Evolutionary conservation across 2,797 vertebrate species (phyloP).

Genomic region (Acanthis flammea): DNA sequence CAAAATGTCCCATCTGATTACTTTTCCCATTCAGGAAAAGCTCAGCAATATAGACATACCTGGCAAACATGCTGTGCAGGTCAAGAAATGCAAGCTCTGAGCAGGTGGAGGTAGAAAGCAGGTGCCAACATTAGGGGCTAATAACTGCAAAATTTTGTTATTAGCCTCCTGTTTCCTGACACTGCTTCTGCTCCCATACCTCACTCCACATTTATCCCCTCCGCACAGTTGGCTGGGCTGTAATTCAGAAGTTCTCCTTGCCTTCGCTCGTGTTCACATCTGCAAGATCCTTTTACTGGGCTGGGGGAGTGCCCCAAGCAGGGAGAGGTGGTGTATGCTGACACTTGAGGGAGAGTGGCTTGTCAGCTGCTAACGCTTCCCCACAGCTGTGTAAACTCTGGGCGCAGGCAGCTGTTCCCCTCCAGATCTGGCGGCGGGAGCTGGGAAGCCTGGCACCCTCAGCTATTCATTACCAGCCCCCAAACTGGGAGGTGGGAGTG

Average conservation of each 20-base stretch:
- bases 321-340: not conserved
- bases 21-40: not conserved
- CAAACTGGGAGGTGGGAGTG: fast-evolving
- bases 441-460: conserved; percentile 34
- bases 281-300: not conserved
- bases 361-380: conserved; percentile 57
- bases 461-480: not conserved
- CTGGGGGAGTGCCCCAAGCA: not conserved
- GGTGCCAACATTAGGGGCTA: not conserved
- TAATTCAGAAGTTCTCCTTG: not conserved
- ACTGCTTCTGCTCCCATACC: not conserved
- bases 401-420: conserved; percentile 47
- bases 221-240: not conserved
- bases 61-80: not conserved
- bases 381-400: conserved; percentile 57
- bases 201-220: not conserved
- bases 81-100: not conserved
- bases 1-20: not conserved
- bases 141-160: not conserved
- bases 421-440: not conserved
- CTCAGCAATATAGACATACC: not conserved
- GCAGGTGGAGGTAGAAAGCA: not conserved
- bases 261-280: not conserved
- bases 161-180: not conserved
- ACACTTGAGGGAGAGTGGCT: not conserved